Conservation (phyloP, 2,113 vertebrate genomes). For the Bettongia penicillata region DNA sequence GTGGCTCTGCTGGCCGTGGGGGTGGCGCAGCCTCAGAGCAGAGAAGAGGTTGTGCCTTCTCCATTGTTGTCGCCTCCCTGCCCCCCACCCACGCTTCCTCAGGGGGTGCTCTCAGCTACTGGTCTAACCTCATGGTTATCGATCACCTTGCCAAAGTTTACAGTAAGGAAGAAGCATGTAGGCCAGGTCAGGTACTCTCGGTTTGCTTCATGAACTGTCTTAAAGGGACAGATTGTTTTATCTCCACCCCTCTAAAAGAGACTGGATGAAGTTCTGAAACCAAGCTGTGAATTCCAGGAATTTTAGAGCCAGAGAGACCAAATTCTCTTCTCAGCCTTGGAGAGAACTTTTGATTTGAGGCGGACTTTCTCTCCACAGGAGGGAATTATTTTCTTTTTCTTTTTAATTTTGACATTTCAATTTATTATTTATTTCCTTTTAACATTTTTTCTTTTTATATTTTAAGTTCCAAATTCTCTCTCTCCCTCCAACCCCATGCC, state of each 20-base stretch:
- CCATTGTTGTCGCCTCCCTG: background rate
- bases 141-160: background rate
- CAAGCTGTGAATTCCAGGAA: background rate
- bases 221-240: background rate
- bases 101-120: background rate
- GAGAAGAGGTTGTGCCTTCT: background rate
- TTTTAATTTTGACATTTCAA: background rate
- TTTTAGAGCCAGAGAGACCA: background rate
- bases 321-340: background rate
- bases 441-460: background rate
- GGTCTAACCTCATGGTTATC: background rate
- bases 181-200: background rate
- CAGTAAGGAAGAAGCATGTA: background rate
- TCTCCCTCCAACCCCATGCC: background rate
- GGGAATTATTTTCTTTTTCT: background rate
- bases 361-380: background rate
- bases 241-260: background rate
- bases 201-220: background rate
- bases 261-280: background rate
- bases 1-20: background rate
- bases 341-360: background rate
- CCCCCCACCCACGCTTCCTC: background rate
- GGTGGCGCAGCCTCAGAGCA: background rate
- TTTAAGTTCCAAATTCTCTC: background rate
- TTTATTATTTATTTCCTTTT: background rate